phyloP scores from a whole-genome alignment of 2,888 invertebrate genomes.

The Leucophenga montana region DNA sequence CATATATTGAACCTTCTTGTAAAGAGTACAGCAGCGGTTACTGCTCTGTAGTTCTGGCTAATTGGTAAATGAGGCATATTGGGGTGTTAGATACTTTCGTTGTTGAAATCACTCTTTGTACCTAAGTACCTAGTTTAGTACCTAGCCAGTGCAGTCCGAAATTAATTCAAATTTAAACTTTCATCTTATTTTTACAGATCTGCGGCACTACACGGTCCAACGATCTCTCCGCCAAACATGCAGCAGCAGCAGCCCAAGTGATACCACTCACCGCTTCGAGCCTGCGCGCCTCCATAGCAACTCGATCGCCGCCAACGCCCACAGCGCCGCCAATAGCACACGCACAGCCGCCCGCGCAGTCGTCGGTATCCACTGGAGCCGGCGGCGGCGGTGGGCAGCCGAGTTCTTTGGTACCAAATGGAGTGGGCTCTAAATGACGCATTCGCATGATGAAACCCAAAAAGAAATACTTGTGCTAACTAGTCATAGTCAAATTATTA shows the following conservation, averaged over 20 bases:
- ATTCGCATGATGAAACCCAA: constrained; percentile 74
- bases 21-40: too few relatives aligned
- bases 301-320: constrained; percentile 70
- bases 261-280: constrained; percentile 64
- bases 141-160: too few relatives aligned
- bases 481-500: constrained; percentile 69
- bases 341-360: constrained; percentile 53
- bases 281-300: constrained; percentile 60
- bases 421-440: constrained; percentile 73
- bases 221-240: constrained; percentile 67
- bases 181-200: constrained; percentile 56
- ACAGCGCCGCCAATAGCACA: constrained; percentile 53
- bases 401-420: constrained; percentile 68
- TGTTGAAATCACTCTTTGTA: too few relatives aligned
- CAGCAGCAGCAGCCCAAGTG: constrained; percentile 48
- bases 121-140: too few relatives aligned
- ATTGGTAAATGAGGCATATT: too few relatives aligned
- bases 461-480: constrained; percentile 73
- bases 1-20: too few relatives aligned
- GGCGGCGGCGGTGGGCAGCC: constrained; percentile 46
- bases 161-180: neutral
- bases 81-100: too few relatives aligned
- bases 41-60: too few relatives aligned
- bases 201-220: constrained; percentile 71
- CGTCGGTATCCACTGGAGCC: constrained; percentile 37